These are phyloP conservation scores for Caerostris darwini DNA, from an alignment of 1,140 invertebrate species.

Conservation along the genomic window DNA sequence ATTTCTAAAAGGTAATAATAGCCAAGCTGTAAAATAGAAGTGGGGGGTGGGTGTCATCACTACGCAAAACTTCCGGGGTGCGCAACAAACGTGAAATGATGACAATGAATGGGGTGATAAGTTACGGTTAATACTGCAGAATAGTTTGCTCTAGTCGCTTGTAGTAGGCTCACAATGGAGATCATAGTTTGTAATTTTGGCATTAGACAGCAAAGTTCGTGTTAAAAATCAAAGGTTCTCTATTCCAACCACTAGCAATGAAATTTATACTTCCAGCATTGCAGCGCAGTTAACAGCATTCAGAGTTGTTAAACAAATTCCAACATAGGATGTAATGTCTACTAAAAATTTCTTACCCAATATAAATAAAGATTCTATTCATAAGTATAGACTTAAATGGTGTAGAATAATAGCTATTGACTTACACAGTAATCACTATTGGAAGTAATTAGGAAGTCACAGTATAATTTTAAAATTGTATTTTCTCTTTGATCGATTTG, in stretches of 20 bases:
- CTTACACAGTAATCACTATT: too few relatives aligned
- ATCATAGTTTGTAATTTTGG: slow-evolving; percentile 18
- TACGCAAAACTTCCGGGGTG: slow-evolving; percentile 37
- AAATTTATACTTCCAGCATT: neutral
- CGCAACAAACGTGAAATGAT: slow-evolving; percentile 34
- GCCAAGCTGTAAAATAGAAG: slow-evolving; percentile 29
- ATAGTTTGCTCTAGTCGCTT: slow-evolving; percentile 49
- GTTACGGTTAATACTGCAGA: slow-evolving; percentile 14
- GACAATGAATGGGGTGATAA: slow-evolving; percentile 59
- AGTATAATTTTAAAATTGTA: too few relatives aligned
- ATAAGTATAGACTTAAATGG: too few relatives aligned
- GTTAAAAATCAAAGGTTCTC: neutral
- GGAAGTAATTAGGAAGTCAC: too few relatives aligned
- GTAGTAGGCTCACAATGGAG: slow-evolving; percentile 1
- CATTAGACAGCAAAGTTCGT: neutral
- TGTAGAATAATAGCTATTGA: too few relatives aligned
- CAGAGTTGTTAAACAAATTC: too few relatives aligned
- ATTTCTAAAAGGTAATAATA: slow-evolving; percentile 67
- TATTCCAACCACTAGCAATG: neutral
- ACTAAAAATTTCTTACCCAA: too few relatives aligned
- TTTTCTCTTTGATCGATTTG: too few relatives aligned
- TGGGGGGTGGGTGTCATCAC: neutral
- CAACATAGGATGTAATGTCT: too few relatives aligned
- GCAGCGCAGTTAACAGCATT: too few relatives aligned
- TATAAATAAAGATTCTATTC: too few relatives aligned